Percentiles rank a stretch among this genome's conserved stretches.
These are phyloP conservation scores for Sebastes nivosus DNA, from an alignment of 2,797 vertebrate species.

Conservation along the genomic window DNA sequence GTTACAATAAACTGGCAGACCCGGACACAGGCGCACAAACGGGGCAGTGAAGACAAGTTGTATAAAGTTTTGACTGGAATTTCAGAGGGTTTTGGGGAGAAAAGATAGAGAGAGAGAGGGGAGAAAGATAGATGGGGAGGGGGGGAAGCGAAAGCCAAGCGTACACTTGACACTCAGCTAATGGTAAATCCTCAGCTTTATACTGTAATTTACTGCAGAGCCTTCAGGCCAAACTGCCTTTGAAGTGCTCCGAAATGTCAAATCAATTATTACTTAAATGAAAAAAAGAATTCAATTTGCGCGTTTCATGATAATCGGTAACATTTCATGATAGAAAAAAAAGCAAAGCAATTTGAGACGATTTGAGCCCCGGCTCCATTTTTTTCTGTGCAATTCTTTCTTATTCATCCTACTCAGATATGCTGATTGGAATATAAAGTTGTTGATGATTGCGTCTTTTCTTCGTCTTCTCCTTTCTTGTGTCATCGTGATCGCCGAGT, in stretches of 20 bases:
- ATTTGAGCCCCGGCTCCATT: slow-evolving; percentile 64
- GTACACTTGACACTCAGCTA: slow-evolving; percentile 77
- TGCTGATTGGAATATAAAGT: slow-evolving; percentile 77
- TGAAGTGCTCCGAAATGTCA: slow-evolving; percentile 83
- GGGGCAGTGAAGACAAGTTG: slow-evolving; percentile 43
- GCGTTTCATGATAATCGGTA: slow-evolving; percentile 78
- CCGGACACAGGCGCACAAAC: slow-evolving; percentile 55
- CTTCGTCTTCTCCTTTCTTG: slow-evolving; percentile 59
- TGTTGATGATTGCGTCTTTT: slow-evolving; percentile 76
- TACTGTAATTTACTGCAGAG: slow-evolving; percentile 81
- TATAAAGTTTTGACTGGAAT: slow-evolving; percentile 65
- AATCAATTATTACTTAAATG: slow-evolving; percentile 84
- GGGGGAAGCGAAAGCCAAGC: slow-evolving; percentile 15
- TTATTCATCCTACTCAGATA: slow-evolving; percentile 66
- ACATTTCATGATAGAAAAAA: slow-evolving; percentile 67
- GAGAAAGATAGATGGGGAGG: neutral
- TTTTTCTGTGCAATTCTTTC: slow-evolving; percentile 44
- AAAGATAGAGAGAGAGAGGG: slow-evolving; percentile 19
- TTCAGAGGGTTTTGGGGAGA: slow-evolving; percentile 53
- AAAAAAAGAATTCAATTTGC: slow-evolving; percentile 79
- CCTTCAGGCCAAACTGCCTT: slow-evolving; percentile 79
- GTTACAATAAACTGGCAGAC: slow-evolving; percentile 63
- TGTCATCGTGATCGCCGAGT: slow-evolving; percentile 53
- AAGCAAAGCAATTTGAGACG: slow-evolving; percentile 69
- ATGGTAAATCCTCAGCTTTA: slow-evolving; percentile 80